Conservation (phyloP, 2,797 vertebrate genomes). For the Mus minutoides region DNA sequence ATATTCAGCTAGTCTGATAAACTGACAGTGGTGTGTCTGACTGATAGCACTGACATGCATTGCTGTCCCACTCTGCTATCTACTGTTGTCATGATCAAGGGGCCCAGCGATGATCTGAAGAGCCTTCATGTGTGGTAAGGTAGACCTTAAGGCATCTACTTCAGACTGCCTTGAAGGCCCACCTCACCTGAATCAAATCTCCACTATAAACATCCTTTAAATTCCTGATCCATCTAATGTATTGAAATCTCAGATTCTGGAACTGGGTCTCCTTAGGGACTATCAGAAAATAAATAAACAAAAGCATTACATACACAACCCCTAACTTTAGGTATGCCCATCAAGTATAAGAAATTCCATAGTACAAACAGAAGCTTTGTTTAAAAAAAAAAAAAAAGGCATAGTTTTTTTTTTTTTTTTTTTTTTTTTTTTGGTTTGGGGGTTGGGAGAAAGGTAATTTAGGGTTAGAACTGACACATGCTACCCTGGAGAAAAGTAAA, state of each 20-base stretch:
- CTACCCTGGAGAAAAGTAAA: constrained; percentile 77
- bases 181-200: background rate
- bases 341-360: constrained; percentile 1
- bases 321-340: background rate
- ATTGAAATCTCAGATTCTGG: constrained; percentile 9
- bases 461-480: constrained; percentile 77
- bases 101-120: background rate
- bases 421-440: constrained; percentile 61
- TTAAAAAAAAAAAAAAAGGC: constrained; percentile 59
- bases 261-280: constrained; percentile 32
- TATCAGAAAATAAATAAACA: background rate
- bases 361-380: constrained; percentile 72
- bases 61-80: background rate
- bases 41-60: background rate
- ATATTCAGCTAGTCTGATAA: constrained; percentile 19
- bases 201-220: background rate
- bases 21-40: background rate
- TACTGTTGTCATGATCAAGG: background rate
- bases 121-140: background rate
- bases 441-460: constrained; percentile 73
- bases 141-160: background rate
- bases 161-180: background rate
- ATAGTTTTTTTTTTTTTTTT: constrained; percentile 1
- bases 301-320: background rate
- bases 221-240: background rate